phyloP scores from a whole-genome alignment of 2,797 vertebrate genomes.

The Semotilus atromaculatus region DNA sequence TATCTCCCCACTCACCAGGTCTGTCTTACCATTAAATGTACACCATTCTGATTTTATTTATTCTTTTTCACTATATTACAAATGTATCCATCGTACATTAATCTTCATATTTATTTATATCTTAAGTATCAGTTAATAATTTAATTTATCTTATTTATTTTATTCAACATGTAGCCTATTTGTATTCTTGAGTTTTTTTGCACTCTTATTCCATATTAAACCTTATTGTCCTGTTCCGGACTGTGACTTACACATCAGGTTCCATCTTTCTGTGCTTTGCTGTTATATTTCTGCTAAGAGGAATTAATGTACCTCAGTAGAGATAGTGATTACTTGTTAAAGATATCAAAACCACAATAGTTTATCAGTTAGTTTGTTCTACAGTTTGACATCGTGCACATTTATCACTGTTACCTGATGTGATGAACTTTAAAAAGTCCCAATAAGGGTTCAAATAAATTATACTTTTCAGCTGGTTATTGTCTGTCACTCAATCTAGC shows the following conservation, averaged over 20 bases:
- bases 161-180: not conserved
- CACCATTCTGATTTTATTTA: no score
- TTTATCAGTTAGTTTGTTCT: not conserved
- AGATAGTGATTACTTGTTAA: not conserved
- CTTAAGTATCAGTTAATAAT: no score
- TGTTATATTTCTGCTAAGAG: no score
- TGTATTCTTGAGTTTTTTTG: not conserved
- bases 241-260: not conserved
- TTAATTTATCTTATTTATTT: not conserved
- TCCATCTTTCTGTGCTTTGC: not conserved
- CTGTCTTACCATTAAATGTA: no score
- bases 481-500: rapidly evolving
- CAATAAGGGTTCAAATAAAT: not conserved
- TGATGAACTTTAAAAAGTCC: not conserved
- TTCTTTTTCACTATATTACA: no score
- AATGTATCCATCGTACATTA: no score
- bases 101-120: no score
- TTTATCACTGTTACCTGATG: not conserved
- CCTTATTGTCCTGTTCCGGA: not conserved
- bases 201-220: not conserved
- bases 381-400: not conserved
- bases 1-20: no score
- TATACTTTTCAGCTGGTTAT: not conserved
- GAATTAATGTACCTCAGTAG: no score
- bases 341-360: not conserved